phyloP scores from a whole-genome alignment of 2,113 vertebrate genomes.

The Triplophysa tibetana region DNA sequence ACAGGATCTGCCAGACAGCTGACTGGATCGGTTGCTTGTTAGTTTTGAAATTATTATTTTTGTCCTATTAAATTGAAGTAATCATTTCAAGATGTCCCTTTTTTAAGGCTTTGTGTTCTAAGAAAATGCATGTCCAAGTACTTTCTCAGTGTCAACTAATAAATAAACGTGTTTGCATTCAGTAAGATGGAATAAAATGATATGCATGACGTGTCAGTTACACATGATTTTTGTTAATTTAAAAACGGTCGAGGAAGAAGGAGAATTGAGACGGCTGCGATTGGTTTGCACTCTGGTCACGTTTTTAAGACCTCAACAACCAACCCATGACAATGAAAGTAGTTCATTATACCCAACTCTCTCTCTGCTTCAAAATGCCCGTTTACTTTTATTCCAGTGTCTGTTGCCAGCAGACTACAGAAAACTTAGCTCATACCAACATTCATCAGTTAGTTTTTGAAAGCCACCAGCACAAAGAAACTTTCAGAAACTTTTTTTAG shows the following conservation, averaged over 20 bases:
- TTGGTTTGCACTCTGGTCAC: slow-evolving; percentile 33
- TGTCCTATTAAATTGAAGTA: not conserved
- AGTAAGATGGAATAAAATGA: not conserved
- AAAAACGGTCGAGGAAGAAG: not conserved
- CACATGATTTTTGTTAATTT: not conserved
- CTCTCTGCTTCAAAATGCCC: slow-evolving; percentile 16
- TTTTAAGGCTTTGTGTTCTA: not conserved
- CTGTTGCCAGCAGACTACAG: slow-evolving; percentile 8
- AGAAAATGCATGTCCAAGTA: not conserved
- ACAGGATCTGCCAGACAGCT: too few species aligned
- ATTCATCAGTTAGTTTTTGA: not conserved
- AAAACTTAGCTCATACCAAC: slow-evolving; percentile 42
- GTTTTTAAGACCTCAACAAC: slow-evolving; percentile 23
- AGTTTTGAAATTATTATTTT: not conserved
- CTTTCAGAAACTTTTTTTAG: not conserved
- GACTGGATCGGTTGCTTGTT: not conserved
- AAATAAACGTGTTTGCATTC: not conserved
- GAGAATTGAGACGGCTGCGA: not conserved
- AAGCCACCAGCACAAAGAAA: slow-evolving; percentile 4
- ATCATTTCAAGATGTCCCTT: not conserved
- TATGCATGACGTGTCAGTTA: not conserved
- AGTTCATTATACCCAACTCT: slow-evolving; percentile 44
- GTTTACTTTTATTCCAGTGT: slow-evolving; percentile 37
- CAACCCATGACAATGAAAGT: slow-evolving; percentile 32
- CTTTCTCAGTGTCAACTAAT: not conserved